A percentile compares a stretch with the other conserved stretches of the same genome.
These are phyloP conservation scores for Notarius quadriscutis DNA, from an alignment of 2,113 vertebrate genomes.

Conservation along the genomic window DNA sequence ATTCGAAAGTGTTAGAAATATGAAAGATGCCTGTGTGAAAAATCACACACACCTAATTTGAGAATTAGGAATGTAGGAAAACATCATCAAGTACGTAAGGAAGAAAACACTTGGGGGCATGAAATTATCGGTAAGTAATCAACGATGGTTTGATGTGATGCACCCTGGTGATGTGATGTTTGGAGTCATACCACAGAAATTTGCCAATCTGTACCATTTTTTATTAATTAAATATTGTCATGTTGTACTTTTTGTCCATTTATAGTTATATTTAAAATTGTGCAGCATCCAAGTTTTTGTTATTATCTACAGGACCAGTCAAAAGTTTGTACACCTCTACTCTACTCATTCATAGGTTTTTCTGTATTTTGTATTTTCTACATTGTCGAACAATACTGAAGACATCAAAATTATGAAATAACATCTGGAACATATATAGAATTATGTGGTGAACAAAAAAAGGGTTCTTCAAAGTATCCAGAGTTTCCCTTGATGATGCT, in stretches of 20 bases:
- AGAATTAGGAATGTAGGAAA: background rate
- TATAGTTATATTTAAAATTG: background rate
- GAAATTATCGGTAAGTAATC: background rate
- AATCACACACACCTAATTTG: background rate
- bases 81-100: background rate
- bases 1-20: background rate
- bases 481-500: too few relatives aligned
- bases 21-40: background rate
- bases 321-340: too few relatives aligned
- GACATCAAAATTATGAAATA: too few relatives aligned
- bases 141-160: background rate
- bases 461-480: too few relatives aligned
- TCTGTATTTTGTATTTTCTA: too few relatives aligned
- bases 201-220: background rate
- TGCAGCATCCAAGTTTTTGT: background rate
- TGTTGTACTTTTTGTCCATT: background rate
- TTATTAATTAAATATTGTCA: background rate
- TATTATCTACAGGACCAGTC: background rate
- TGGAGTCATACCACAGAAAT: background rate
- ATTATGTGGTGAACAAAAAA: too few relatives aligned
- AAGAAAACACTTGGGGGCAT: background rate
- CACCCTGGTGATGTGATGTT: background rate
- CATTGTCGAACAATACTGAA: too few relatives aligned
- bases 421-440: too few relatives aligned
- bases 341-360: too few relatives aligned